Evolutionary conservation across 2,888 invertebrate species (phyloP).

Genomic region (Sabatieria punctata): DNA sequence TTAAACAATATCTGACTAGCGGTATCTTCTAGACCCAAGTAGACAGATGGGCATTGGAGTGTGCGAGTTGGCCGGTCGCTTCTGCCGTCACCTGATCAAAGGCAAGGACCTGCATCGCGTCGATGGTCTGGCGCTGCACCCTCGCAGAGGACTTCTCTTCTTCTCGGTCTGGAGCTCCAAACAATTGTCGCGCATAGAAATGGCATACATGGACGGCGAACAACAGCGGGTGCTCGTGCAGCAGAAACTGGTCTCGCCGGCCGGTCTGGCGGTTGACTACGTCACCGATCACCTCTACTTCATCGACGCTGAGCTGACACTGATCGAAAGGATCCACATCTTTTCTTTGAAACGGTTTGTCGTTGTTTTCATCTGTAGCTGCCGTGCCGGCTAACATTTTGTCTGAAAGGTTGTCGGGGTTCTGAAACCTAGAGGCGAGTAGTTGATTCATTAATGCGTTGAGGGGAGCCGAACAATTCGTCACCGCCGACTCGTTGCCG

Average conservation of each 20-base stretch:
- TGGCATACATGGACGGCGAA: slow-evolving; percentile 2
- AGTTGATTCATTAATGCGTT: too few relatives aligned
- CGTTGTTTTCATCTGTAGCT: too few relatives aligned
- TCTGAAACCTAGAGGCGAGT: too few relatives aligned
- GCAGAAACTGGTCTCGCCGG: slow-evolving; percentile 15
- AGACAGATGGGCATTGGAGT: slow-evolving; percentile 15
- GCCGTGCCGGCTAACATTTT: neutral
- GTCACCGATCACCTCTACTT: slow-evolving; percentile 16
- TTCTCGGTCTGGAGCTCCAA: slow-evolving; percentile 14
- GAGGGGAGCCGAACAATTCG: too few relatives aligned
- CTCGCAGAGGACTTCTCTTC: slow-evolving; percentile 13
- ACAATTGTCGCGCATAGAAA: neutral
- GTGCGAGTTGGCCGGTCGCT: slow-evolving; percentile 14
- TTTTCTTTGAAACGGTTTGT: slow-evolving; percentile 11
- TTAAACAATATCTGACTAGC: too few relatives aligned
- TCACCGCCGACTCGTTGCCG: too few relatives aligned
- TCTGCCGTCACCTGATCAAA: slow-evolving; percentile 14
- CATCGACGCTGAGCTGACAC: slow-evolving; percentile 13
- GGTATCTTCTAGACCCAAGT: too few relatives aligned
- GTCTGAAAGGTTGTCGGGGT: neutral
- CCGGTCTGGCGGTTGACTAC: slow-evolving; percentile 15
- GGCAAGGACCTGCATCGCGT: slow-evolving; percentile 6
- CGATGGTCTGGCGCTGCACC: slow-evolving; percentile 16
- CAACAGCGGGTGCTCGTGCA: slow-evolving; percentile 11
- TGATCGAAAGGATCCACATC: slow-evolving; percentile 18